Base-by-base conservation (phyloP, 1,140 invertebrate genomes). In the Thereuonema tuberculata region DNA sequence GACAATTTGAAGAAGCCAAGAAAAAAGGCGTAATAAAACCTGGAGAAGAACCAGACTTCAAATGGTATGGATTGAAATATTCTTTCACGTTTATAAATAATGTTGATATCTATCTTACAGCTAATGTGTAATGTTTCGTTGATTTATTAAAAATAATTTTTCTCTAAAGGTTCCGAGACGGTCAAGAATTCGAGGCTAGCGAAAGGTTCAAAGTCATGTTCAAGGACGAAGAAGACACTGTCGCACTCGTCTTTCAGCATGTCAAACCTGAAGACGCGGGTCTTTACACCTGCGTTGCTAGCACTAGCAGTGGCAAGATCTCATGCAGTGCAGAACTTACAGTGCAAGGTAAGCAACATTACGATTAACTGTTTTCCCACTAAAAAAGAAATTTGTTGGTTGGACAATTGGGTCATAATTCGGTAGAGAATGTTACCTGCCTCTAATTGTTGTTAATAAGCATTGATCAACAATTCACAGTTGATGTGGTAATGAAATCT, bases 171-270 rank as follows among this genome's bases (percentile, higher is more conserved):
- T 85, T 89, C 62, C 82, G 88, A 62, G 91, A 96, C 73, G 93
- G 93, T 1, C 78, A 84, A 61, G 80, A 85, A 12, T 92, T 95
- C 68, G 87, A 93, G 68, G 89, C 92, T 2, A 88, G 91, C 69
- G 91, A 95, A 68, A 81, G 91, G 58, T 95, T 95, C 71, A 93
- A 96, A 73, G 90, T 97, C 20, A 74, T 93, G 9, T 86, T 93
- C 67, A 86, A 77, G 63, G 89, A 93, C 65, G 88, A 93, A 64
- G 91, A 94, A 67, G 92, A 95, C 67, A 93, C 87, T 0, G 75
- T 95, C 50, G 89, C 87, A 21, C 74, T 97, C 14, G 86, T 94
- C 0, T 95, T 98, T 73, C 89, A 93, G 67, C 88, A 95, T 67
- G 91, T 95, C 0, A 89, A 84, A 67, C 89, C 89, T 0, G 90